These are phyloP conservation scores for Paraescarpia echinospica DNA, from an alignment of 1,140 invertebrate genomes.

Conservation along the genomic window DNA sequence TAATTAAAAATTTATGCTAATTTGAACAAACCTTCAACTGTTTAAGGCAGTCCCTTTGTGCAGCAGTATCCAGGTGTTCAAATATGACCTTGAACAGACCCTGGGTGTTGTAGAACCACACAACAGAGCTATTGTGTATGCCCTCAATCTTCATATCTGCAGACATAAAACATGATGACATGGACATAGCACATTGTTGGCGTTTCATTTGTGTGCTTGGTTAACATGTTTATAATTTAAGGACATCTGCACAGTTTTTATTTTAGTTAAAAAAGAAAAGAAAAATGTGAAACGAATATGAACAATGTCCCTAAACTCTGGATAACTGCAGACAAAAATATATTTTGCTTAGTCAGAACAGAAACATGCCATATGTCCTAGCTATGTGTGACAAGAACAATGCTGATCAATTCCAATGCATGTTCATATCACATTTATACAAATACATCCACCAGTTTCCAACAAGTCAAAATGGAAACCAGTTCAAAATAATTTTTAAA, in stretches of 20 bases:
- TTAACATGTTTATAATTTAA: too few relatives aligned
- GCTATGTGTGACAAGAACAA: too few relatives aligned
- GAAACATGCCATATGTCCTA: too few relatives aligned
- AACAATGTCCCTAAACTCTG: too few relatives aligned
- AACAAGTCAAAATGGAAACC: not conserved
- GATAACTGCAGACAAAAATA: too few relatives aligned
- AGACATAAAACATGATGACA: not conserved
- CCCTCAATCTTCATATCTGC: not conserved
- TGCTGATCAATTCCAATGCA: not conserved
- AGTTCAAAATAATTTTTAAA: not conserved
- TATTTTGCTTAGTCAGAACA: too few relatives aligned
- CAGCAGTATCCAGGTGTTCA: slow-evolving; percentile 34
- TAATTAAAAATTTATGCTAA: not conserved
- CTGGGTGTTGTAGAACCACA: slow-evolving; percentile 44
- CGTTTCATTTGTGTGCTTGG: too few relatives aligned
- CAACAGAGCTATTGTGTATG: not conserved
- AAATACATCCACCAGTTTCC: not conserved
- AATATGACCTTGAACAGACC: slow-evolving; percentile 44
- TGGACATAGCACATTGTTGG: not conserved
- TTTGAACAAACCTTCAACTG: slow-evolving; percentile 30
- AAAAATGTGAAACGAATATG: too few relatives aligned
- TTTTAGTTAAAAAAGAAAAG: too few relatives aligned
- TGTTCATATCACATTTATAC: too few relatives aligned
- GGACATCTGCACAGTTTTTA: too few relatives aligned
- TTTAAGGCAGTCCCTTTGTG: slow-evolving; percentile 37